phyloP scores from a whole-genome alignment of 2,113 vertebrate genomes.

The Ginglymostoma cirratum region DNA sequence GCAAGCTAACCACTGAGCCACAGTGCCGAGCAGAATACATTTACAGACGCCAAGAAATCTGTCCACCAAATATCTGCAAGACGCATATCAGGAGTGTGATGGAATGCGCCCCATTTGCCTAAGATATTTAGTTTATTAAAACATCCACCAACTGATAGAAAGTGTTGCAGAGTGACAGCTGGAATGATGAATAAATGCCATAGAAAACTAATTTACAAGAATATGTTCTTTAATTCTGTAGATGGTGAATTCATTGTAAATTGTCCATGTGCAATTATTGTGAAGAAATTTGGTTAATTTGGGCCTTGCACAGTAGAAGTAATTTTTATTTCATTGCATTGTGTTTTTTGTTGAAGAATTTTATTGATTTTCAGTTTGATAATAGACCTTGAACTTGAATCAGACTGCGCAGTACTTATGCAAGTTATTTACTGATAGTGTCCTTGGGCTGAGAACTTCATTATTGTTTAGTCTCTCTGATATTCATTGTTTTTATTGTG shows the following conservation, averaged over 20 bases:
- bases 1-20: no score
- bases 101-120: no score
- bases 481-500: neutral
- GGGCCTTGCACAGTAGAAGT: neutral
- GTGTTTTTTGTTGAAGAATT: neutral
- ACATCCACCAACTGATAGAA: neutral
- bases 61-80: no score
- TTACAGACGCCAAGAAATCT: no score
- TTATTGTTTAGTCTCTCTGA: conserved; percentile 12
- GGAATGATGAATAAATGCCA: neutral
- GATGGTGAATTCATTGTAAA: neutral
- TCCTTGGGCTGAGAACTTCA: neutral
- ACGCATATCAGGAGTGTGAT: no score
- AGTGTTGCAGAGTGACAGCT: neutral
- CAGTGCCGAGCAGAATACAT: no score
- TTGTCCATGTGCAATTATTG: neutral
- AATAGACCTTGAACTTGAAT: neutral
- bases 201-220: neutral
- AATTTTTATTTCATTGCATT: conserved; percentile 3
- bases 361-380: neutral
- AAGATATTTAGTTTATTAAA: neutral
- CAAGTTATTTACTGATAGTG: neutral
- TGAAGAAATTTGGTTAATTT: neutral
- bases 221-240: neutral
- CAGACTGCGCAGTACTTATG: neutral